phyloP scores from a whole-genome alignment of 2,888 invertebrate genomes.

The Parascotia fuliginaria region DNA sequence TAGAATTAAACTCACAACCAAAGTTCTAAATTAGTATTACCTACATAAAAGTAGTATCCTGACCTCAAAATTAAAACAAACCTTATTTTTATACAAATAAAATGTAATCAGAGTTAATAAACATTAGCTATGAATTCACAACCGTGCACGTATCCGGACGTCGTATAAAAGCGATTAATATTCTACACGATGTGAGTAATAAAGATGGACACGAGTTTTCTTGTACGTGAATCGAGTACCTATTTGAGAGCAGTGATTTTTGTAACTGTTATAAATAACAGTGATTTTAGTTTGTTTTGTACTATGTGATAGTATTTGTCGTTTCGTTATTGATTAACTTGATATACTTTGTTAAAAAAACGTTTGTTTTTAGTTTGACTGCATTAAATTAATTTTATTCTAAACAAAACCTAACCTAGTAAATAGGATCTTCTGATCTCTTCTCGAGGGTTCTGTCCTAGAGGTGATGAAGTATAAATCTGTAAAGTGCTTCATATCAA shows the following conservation, averaged over 20 bases:
- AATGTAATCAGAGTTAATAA: slow-evolving; percentile 41
- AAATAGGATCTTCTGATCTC: no score
- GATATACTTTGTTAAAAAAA: no score
- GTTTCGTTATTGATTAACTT: no score
- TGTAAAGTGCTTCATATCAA: no score
- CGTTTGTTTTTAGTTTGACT: no score
- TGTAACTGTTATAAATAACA: neutral
- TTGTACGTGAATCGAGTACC: slow-evolving; percentile 1
- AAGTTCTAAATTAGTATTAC: slow-evolving; percentile 4
- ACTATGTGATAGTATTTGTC: no score
- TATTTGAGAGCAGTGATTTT: neutral
- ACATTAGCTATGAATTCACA: slow-evolving; percentile 47
- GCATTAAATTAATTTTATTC: no score
- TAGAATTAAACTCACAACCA: neutral
- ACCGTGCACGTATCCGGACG: slow-evolving; percentile 34
- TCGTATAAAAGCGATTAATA: slow-evolving; percentile 46
- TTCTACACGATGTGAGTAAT: slow-evolving; percentile 29
- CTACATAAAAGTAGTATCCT: slow-evolving; percentile 13
- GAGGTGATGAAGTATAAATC: no score
- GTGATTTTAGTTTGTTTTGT: neutral
- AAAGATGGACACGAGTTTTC: slow-evolving; percentile 9
- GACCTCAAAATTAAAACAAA: slow-evolving; percentile 35
- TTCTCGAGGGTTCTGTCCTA: no score
- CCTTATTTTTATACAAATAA: slow-evolving; percentile 38
- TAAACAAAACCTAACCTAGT: no score